Evolutionary conservation across 2,113 vertebrate genomes (phyloP), one percentile per base, ranked within the genome.

Genomic region (Podarcis muralis): DNA sequence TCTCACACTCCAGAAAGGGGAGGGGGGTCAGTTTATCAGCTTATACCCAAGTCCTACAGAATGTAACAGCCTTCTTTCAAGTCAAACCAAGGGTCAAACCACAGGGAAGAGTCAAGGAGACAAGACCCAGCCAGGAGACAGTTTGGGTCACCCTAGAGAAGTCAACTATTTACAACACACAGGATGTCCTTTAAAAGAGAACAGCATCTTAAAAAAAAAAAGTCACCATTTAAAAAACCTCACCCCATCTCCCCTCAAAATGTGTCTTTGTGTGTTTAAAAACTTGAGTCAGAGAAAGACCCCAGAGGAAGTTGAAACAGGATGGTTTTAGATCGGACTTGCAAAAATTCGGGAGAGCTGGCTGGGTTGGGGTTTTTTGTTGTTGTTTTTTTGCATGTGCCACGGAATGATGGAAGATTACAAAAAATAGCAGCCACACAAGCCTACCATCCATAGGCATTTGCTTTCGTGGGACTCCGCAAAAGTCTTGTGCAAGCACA

Each of bases 381-480:
- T 9, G 6, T 1, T 35, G 1, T 2, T 4, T 53, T 57, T 18
- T 9, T 83, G 78, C 84, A 85, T 15, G 20, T 1, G 16, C 57
- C 30, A 2, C 2, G 1, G 25, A 18, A n/a, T 6, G 23, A 48
- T 2, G 0, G 0, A 7, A 57, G 87, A 25, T 23, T 22, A 18
- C 30, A 85, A 35, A 77, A 77, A 65, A 37, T 15, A 91, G 94
- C 91, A 92, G 94, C 93, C 81, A 78, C 0, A 23, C 30, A 15
- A 0, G 84, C 35, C 25, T 12, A 32, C 81, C 25, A 57, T 65
- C 4, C 30, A 3, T 65, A 76, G 68, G 69, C 0, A 79, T 37
- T 6, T 7, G 20, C 83, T 30, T 1, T 37, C 27, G 35, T 80
- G 57, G 83, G 0, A 37, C 6, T 32, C 3, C 35, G 0, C 1